Conservation (phyloP, 2,797 vertebrate species). For the Anniella stebbinsi region DNA sequence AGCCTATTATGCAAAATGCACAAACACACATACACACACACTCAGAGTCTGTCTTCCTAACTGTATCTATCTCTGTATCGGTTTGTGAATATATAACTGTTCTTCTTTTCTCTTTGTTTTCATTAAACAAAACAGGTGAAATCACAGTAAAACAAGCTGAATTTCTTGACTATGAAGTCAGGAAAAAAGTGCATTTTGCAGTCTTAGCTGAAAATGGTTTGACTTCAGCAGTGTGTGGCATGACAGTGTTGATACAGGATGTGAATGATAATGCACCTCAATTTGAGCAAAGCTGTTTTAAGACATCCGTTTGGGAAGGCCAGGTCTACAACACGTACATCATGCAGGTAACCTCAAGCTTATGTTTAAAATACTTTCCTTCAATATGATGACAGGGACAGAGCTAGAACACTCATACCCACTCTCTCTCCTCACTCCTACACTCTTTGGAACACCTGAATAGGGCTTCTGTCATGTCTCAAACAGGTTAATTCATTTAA, state of each 20-base stretch:
- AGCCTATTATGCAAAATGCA: neutral
- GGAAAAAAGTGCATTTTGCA: conserved; percentile 80
- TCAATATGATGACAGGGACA: too few species aligned
- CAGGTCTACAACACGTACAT: conserved; percentile 83
- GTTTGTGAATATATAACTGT: neutral
- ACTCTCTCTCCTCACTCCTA: too few species aligned
- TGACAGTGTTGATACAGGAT: conserved; percentile 85
- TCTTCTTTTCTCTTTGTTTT: neutral
- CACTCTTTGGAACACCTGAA: too few species aligned
- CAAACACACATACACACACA: too few species aligned
- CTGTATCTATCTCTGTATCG: neutral
- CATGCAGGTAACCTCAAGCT: conserved; percentile 83
- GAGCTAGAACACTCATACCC: too few species aligned
- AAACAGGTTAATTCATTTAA: neutral
- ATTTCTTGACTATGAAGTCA: conserved; percentile 88
- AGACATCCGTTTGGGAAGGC: conserved; percentile 87
- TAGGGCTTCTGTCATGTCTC: neutral
- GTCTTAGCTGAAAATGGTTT: conserved; percentile 85
- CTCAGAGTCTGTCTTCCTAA: neutral
- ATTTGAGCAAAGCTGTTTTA: conserved; percentile 86
- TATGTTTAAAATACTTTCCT: neutral
- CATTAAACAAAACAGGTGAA: conserved; percentile 80
- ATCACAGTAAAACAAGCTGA: conserved; percentile 86
- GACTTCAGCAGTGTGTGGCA: conserved; percentile 82
- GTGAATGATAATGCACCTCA: conserved; percentile 88